phyloP scores from a whole-genome alignment of 2,888 invertebrate species.

The Vanessa cardui region DNA sequence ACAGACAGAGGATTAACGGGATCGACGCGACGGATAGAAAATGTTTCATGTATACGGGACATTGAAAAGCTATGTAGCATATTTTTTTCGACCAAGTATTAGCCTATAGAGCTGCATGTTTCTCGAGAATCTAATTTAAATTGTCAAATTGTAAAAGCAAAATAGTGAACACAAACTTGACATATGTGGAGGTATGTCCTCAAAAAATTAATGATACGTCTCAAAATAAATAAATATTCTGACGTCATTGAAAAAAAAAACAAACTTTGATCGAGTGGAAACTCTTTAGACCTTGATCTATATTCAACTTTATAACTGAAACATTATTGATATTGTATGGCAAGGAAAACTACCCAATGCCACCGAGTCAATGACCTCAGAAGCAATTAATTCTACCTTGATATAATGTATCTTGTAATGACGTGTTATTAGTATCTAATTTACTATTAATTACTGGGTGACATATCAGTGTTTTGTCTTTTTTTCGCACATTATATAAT shows the following conservation, averaged over 20 bases:
- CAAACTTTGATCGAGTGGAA: not conserved
- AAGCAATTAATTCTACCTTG: not conserved
- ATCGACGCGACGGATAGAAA: too few relatives aligned
- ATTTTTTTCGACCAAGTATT: too few relatives aligned
- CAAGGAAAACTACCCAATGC: constrained; percentile 27
- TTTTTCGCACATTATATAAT: not conserved
- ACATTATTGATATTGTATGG: constrained; percentile 18
- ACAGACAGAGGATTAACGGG: too few relatives aligned
- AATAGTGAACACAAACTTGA: too few relatives aligned
- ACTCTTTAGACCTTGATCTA: constrained; percentile 22
- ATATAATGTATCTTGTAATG: not conserved
- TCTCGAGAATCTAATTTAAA: too few relatives aligned
- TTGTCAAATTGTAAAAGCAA: too few relatives aligned
- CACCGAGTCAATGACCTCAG: constrained; percentile 29
- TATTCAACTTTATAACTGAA: constrained; percentile 22
- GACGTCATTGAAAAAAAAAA: not conserved
- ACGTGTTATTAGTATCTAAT: not conserved
- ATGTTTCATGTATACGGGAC: too few relatives aligned
- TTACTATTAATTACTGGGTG: not conserved
- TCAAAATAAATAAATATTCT: not conserved
- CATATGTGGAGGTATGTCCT: too few relatives aligned
- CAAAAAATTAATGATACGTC: too few relatives aligned
- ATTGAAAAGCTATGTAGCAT: too few relatives aligned
- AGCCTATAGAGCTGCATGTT: too few relatives aligned
- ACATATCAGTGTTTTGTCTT: not conserved